Evolutionary conservation across 2,797 vertebrate species (phyloP).

Genomic region (Schizothorax lantsangensis): DNA sequence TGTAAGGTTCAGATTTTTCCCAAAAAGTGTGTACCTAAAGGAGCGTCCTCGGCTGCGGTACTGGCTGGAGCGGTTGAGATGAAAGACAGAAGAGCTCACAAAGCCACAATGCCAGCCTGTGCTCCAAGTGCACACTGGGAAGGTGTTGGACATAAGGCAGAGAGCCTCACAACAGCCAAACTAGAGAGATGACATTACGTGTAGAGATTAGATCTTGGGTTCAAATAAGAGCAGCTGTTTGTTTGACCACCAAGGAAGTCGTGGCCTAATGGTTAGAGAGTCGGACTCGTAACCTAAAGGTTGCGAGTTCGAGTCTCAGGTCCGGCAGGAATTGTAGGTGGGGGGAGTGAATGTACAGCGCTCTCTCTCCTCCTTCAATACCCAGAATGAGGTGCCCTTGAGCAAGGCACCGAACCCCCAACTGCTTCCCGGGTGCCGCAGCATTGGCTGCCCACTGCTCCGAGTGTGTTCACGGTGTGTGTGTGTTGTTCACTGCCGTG

Average conservation of each 20-base stretch:
- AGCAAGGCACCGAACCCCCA: too few relatives aligned
- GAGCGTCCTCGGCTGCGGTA: slow-evolving; percentile 70
- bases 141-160: slow-evolving; percentile 87
- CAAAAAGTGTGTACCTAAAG: slow-evolving; percentile 63
- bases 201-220: background rate
- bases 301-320: too few relatives aligned
- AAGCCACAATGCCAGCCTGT: slow-evolving; percentile 97
- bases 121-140: slow-evolving; percentile 92
- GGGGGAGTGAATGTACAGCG: too few relatives aligned
- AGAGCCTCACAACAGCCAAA: slow-evolving; percentile 98
- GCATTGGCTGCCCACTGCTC: too few relatives aligned
- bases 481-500: too few relatives aligned
- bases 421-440: too few relatives aligned
- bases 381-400: too few relatives aligned
- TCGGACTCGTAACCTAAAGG: too few relatives aligned
- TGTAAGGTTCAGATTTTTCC: background rate
- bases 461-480: too few relatives aligned
- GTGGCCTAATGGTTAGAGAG: too few relatives aligned
- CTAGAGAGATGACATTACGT: slow-evolving; percentile 68
- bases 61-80: slow-evolving; percentile 66
- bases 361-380: too few relatives aligned
- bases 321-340: too few relatives aligned
- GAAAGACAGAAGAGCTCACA: slow-evolving; percentile 71
- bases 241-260: background rate
- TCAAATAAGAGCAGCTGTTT: slow-evolving; percentile 9